Evolutionary conservation across 1,140 invertebrate genomes (phyloP), one percentile per base, ranked within the genome.

Genomic region (Eupeodes corollae): DNA sequence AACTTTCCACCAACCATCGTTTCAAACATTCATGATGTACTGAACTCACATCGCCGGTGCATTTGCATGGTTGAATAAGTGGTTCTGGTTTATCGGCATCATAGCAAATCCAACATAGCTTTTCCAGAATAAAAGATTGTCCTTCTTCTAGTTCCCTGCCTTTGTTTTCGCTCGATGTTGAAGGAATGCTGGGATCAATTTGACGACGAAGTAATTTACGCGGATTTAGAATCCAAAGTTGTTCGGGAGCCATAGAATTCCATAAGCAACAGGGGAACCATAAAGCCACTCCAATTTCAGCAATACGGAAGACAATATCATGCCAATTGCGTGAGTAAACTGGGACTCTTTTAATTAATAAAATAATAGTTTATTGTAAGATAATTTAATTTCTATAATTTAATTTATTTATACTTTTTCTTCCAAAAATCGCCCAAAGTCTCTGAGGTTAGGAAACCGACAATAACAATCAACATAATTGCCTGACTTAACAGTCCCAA

Each of bases 241-340:
- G 84, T 59, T 92, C 88, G n/a, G 91, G 91, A 71, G 85, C 85
- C 75, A 90, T 90, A 56, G 86, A 93, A 71, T 95, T 95, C 91
- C 91, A 95, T 21, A 95, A 74, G 13, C 88, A 86, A 72, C 91
- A 94, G 2, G 91, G 91, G 71, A 94, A 94, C 91, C 91, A 95
- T 52, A 95, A 66, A 49, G 85, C 86, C 42, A 93, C 88, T n/a
- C 89, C 91, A 54, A 94, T 86, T 77, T 95, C 91, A 42, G 88
- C 86, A 37, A 91, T 76, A 16, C 88, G 82, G 69, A 94, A 94
- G 48, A 91, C 79, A 50, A 95, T 76, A 69, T 92, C 88, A 70
- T 93, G 87, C 77, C 84, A 88, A 71, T 94, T 95, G 54, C 89
- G 80, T 15, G 86, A 90, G 48, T 87, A 77, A 9, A 94, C 76